Percentiles rank a stretch among this genome's conserved stretches.
Evolutionary conservation across 2,113 vertebrate species (phyloP).

Genomic region (Paratilapia polleni): DNA sequence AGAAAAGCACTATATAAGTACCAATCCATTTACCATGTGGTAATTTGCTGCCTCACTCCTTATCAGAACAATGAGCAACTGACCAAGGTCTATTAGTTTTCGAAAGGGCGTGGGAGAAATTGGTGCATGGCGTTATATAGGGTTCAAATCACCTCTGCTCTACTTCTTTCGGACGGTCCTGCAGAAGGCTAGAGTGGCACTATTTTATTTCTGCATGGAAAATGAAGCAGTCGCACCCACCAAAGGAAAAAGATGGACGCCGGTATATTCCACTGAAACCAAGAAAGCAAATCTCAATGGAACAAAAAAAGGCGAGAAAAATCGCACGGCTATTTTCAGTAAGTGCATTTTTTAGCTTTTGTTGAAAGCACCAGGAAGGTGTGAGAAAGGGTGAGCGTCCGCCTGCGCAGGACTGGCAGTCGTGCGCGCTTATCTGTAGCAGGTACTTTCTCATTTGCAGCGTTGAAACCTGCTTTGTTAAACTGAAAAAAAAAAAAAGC

Average conservation of each 20-base stretch:
- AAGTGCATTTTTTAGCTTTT: conserved; percentile 14
- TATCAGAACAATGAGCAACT: conserved; percentile 22
- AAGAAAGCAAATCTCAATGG: background rate
- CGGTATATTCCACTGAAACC: background rate
- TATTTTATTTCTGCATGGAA: background rate
- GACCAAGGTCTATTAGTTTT: conserved; percentile 43
- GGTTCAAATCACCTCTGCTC: conserved; percentile 21
- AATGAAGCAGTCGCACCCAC: background rate
- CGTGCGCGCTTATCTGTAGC: conserved; percentile 15
- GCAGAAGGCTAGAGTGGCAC: background rate
- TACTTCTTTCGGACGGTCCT: conserved; percentile 49
- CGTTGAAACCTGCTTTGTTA: background rate
- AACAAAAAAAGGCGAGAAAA: background rate
- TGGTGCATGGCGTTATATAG: background rate
- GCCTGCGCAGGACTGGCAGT: conserved; percentile 12
- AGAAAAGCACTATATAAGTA: too few relatives aligned
- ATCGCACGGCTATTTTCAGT: conserved; percentile 3
- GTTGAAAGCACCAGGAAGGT: background rate
- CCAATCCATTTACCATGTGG: too few relatives aligned
- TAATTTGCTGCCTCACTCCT: conserved; percentile 13
- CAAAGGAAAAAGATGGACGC: fast-evolving
- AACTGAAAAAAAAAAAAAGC: background rate
- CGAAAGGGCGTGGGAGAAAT: conserved; percentile 20
- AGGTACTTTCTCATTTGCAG: background rate
- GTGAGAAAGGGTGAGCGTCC: background rate